phyloP scores from a whole-genome alignment of 1,140 invertebrate genomes.

The Ganaspis sp. region DNA sequence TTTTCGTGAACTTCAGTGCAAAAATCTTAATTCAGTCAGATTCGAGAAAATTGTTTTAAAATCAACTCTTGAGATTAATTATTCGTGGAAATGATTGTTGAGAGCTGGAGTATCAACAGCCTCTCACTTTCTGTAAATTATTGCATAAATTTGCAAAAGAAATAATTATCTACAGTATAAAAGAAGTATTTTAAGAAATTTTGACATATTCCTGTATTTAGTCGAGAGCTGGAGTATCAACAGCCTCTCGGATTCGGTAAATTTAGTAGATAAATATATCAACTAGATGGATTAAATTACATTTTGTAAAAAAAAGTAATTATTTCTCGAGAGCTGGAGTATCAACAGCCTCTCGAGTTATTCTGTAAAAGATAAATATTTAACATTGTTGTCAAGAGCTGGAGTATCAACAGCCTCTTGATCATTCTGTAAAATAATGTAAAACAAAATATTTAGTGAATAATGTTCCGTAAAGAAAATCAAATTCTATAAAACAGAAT shows the following conservation, averaged over 20 bases:
- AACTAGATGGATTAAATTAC: too few relatives aligned
- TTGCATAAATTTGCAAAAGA: not conserved
- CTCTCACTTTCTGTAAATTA: conserved; percentile 50
- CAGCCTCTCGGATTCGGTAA: conserved; percentile 33
- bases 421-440: conserved; percentile 39
- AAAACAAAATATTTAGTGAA: too few relatives aligned
- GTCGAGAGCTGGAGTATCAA: conserved; percentile 49
- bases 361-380: not conserved
- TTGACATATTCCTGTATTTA: not conserved
- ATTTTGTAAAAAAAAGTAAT: not conserved
- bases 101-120: conserved; percentile 71
- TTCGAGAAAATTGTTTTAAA: not conserved
- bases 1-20: too few relatives aligned
- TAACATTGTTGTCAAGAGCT: conserved; percentile 41
- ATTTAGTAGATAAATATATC: too few relatives aligned
- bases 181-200: not conserved
- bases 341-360: conserved; percentile 3
- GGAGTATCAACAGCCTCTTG: conserved; percentile 50
- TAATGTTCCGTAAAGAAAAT: not conserved
- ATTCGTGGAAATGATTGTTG: too few relatives aligned
- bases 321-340: not conserved
- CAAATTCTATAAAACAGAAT: too few relatives aligned
- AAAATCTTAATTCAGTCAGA: too few relatives aligned
- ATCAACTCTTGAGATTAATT: not conserved
- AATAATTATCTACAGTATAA: not conserved